Conservation (phyloP, 2,113 vertebrate genomes). For the Tamias sibiricus region DNA sequence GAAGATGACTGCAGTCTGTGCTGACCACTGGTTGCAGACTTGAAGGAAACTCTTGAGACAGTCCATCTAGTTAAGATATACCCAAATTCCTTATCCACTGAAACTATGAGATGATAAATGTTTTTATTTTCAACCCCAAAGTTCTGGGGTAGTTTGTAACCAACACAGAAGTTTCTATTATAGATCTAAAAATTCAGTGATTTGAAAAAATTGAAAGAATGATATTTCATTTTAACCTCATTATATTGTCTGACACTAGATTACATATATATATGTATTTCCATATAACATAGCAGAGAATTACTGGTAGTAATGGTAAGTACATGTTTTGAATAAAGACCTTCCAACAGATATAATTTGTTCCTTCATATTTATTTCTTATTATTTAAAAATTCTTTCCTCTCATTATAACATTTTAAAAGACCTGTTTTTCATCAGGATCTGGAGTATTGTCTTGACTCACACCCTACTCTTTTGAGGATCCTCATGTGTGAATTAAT, state of each 20-base stretch:
- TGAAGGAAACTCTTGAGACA: not conserved
- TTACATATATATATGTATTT: not conserved
- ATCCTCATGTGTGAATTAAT: not conserved
- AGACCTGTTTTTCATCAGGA: slow-evolving; percentile 30
- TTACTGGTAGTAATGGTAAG: not conserved
- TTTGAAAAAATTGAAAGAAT: not conserved
- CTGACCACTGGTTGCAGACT: not conserved
- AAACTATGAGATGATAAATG: not conserved
- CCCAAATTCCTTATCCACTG: not conserved
- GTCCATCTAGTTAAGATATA: not conserved
- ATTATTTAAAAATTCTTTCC: not conserved
- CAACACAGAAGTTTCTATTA: not conserved
- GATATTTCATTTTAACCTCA: not conserved
- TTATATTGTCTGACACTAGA: not conserved
- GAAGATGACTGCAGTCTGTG: not conserved
- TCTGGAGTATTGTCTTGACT: not conserved
- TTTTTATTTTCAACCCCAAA: not conserved
- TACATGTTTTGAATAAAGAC: slow-evolving; percentile 17
- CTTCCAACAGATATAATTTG: slow-evolving; percentile 31
- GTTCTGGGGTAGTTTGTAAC: not conserved
- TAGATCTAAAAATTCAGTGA: slow-evolving; percentile 6
- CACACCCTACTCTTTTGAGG: not conserved
- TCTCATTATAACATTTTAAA: not conserved
- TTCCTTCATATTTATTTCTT: not conserved
- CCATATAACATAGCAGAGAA: not conserved